Base-by-base conservation (phyloP, 2,113 vertebrate species). In the Chaetops frenatus region DNA sequence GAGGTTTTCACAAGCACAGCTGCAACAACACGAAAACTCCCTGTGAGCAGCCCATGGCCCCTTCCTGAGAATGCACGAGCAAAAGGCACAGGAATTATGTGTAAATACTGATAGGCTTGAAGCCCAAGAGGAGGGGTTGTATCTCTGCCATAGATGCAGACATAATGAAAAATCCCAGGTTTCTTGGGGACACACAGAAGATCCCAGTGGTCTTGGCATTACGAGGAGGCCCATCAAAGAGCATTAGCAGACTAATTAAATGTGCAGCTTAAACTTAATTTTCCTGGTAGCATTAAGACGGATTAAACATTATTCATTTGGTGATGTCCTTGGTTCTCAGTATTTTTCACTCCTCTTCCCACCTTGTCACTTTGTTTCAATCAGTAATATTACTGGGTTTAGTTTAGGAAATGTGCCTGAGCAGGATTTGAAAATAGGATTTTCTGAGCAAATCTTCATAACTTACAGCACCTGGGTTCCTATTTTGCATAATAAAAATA, bases 221-320 rank as follows among this genome's bases (percentile, higher is more conserved):
- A 94, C 3, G 12, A 90, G 79, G 64, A 94, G 84, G 72, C 82
- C 86, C 73, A 95, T 94, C 91, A 95, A 97, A 85, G 82, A 78
- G 96, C 94, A 94, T 97, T 95, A 97, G 85, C 58, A 64, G 82
- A 56, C 76, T 97, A 96, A 97, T 97, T 97, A 93, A 95, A 88
- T 94, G 89, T 90, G 92, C 88, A 87, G 94, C 89, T 97, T 95
- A 88, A 97, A 96, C 93, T 95, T 95, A 94, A 96, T 96, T 97
- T 97, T 97, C 89, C 84, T 92, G 73, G 82, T 92, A 86, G 85
- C 95, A 94, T 90, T 94, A 96, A 92, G 70, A 83, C 0, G 21
- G 93, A 96, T 95, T 96, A 96, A 95, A 69, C 56, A 36, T 70
- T 90, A 91, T 94, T 96, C 89, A 86, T 96, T 95, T 91, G 90